Conservation (phyloP, 2,113 vertebrate genomes). For the Mirounga angustirostris region DNA sequence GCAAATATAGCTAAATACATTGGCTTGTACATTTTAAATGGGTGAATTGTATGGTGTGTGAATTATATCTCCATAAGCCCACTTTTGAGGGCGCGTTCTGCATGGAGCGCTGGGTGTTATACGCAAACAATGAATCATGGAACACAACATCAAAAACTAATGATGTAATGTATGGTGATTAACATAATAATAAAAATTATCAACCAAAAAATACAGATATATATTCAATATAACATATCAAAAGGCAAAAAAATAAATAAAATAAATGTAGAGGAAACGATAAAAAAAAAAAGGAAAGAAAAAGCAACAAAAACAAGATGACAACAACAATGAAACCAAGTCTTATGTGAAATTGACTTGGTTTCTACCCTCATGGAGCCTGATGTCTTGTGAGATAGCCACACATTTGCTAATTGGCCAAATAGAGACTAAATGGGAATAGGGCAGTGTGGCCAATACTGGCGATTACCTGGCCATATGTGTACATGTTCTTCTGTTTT, state of each 20-base stretch:
- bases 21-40: background rate
- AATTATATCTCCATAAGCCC: background rate
- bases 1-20: background rate
- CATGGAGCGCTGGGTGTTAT: too few relatives aligned
- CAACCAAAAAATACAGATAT: too few relatives aligned
- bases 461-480: background rate
- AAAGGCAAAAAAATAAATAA: too few relatives aligned
- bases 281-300: background rate
- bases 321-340: background rate
- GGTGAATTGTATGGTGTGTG: background rate
- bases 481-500: background rate
- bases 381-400: background rate
- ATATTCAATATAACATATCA: too few relatives aligned
- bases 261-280: background rate
- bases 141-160: too few relatives aligned
- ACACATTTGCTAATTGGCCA: background rate
- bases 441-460: background rate
- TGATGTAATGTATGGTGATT: too few relatives aligned
- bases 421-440: background rate
- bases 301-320: background rate
- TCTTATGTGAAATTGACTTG: background rate
- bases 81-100: background rate
- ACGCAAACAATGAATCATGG: too few relatives aligned
- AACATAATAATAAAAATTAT: too few relatives aligned
- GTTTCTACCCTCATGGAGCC: background rate